Conservation (phyloP, 2,888 invertebrate species). For the Scotopteryx bipunctaria region DNA sequence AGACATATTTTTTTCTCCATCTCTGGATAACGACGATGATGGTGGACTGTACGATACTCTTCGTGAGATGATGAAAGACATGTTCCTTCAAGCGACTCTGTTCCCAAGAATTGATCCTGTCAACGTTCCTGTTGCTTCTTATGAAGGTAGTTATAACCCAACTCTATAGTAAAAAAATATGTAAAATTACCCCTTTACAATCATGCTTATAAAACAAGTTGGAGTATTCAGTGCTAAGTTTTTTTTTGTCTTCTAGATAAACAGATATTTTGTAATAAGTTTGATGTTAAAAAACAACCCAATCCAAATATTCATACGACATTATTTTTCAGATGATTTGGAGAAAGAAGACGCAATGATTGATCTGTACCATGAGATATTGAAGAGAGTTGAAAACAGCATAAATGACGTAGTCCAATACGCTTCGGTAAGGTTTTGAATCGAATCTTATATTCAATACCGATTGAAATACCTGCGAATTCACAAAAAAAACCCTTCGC, state of each 20-base stretch:
- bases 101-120: conserved; percentile 86
- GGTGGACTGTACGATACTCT: conserved; percentile 87
- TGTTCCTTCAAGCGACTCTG: conserved; percentile 88
- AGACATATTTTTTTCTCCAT: conserved; percentile 88
- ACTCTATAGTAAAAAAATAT: too few relatives aligned
- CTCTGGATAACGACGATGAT: conserved; percentile 86
- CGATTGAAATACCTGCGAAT: too few relatives aligned
- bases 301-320: too few relatives aligned
- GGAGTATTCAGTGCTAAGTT: too few relatives aligned
- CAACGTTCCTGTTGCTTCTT: conserved; percentile 60
- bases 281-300: too few relatives aligned
- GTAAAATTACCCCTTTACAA: too few relatives aligned
- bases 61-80: conserved; percentile 88
- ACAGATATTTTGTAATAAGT: too few relatives aligned
- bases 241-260: too few relatives aligned
- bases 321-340: conserved; percentile 85
- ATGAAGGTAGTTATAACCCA: conserved; percentile 76
- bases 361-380: conserved; percentile 83
- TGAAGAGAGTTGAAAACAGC: conserved; percentile 72
- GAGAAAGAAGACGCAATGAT: conserved; percentile 82
- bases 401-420: conserved; percentile 68
- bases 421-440: conserved; percentile 60
- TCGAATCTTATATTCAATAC: too few relatives aligned
- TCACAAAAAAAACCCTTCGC: too few relatives aligned
- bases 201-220: too few relatives aligned